These are phyloP conservation scores for Pluvialis apricaria DNA, from an alignment of 2,113 vertebrate species.

Conservation along the genomic window DNA sequence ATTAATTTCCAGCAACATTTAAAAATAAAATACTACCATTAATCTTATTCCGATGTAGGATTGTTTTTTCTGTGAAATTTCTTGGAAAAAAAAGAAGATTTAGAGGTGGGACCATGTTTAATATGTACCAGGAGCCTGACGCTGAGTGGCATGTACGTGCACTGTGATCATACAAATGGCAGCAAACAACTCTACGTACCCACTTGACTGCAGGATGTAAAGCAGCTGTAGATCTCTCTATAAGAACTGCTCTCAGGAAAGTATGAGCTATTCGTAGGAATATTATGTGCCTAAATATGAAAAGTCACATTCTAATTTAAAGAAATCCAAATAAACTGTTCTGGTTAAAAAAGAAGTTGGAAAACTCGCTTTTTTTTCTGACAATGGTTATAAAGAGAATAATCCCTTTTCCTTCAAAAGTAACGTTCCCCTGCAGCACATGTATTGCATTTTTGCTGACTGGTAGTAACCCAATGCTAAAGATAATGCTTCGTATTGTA, in stretches of 20 bases:
- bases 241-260: background rate
- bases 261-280: background rate
- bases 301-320: background rate
- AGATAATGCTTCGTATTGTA: background rate
- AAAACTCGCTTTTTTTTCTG: background rate
- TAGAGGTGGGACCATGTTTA: background rate
- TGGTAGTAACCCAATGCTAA: background rate
- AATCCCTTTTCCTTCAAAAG: background rate
- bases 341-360: background rate
- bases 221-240: background rate
- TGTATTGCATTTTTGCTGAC: background rate
- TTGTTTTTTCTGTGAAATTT: background rate
- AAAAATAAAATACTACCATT: background rate
- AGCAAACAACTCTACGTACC: background rate
- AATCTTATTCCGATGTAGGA: background rate
- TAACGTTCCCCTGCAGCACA: background rate
- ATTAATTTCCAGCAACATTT: background rate
- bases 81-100: background rate
- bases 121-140: background rate
- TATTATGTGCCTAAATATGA: background rate
- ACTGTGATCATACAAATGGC: background rate
- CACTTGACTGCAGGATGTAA: background rate
- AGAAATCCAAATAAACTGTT: background rate
- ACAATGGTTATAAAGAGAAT: background rate
- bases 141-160: background rate